Conservation (phyloP, 2,888 invertebrate genomes). For the Lissocephala sabroskyi region DNA sequence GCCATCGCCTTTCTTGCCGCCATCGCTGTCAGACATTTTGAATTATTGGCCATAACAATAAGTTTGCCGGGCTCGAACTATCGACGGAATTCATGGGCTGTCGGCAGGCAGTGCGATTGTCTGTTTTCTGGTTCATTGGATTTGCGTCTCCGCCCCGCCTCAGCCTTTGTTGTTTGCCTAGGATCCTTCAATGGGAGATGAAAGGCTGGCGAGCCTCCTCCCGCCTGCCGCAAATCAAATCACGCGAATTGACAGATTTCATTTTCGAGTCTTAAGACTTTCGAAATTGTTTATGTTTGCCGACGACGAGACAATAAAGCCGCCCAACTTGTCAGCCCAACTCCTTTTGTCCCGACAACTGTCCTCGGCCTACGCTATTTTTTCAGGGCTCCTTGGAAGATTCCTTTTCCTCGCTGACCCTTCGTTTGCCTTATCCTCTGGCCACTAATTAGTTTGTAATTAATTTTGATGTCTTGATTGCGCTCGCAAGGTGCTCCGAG, state of each 20-base stretch:
- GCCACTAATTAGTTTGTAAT: too few species aligned
- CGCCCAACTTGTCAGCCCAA: neutral
- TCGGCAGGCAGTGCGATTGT: neutral
- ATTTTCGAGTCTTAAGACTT: neutral
- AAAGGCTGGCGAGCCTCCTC: too few species aligned
- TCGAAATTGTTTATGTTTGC: neutral
- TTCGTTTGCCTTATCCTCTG: too few species aligned
- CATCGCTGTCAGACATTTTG: conserved; percentile 5
- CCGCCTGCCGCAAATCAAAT: too few species aligned
- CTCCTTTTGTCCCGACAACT: neutral
- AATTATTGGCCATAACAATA: conserved; percentile 3
- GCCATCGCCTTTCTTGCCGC: neutral
- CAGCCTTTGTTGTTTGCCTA: too few species aligned
- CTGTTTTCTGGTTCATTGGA: neutral
- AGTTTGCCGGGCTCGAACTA: neutral
- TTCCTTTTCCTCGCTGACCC: neutral
- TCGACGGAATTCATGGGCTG: neutral
- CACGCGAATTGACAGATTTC: too few species aligned
- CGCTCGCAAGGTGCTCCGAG: too few species aligned
- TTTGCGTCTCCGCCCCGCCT: too few species aligned
- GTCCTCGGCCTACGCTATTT: neutral
- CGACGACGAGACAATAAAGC: neutral
- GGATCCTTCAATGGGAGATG: too few species aligned
- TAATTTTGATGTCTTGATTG: too few species aligned
- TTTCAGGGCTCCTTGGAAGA: neutral